Percentiles rank a stretch among this genome's conserved stretches.
phyloP scores from a whole-genome alignment of 2,888 invertebrate species.

The Luffia ferchaultella region DNA sequence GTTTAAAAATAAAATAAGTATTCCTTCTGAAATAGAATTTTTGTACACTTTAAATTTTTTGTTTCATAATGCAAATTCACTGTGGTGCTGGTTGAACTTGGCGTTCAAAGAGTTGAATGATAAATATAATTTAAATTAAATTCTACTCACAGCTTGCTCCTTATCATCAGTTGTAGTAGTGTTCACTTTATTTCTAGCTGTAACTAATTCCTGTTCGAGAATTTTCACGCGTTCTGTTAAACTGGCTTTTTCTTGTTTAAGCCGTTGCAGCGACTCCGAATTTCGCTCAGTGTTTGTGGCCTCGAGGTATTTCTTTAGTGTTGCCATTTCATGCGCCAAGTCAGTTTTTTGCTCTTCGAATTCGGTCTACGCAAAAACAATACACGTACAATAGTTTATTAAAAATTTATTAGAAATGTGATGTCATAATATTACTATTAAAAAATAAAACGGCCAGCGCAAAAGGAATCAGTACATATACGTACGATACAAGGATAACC shows the following conservation, averaged over 20 bases:
- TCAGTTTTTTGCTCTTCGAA: constrained; percentile 49
- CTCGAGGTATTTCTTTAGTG: constrained; percentile 37
- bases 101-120: too few relatives aligned
- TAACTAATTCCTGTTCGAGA: background rate
- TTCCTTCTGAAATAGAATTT: too few relatives aligned
- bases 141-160: constrained; percentile 42
- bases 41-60: too few relatives aligned
- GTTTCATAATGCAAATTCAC: too few relatives aligned
- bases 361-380: constrained; percentile 37
- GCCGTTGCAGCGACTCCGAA: constrained; percentile 14
- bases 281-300: constrained; percentile 5
- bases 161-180: constrained; percentile 24
- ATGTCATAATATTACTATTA: too few relatives aligned
- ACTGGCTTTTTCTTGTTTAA: constrained; percentile 18
- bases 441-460: too few relatives aligned
- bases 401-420: too few relatives aligned
- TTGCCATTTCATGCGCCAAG: constrained; percentile 42
- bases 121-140: background rate
- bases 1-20: too few relatives aligned
- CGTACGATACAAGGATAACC: too few relatives aligned
- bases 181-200: background rate
- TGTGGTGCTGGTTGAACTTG: too few relatives aligned
- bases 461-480: too few relatives aligned
- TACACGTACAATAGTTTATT: too few relatives aligned
- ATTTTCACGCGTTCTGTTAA: constrained; percentile 19